A percentile compares a stretch with the other conserved stretches of the same genome.
Conservation (phyloP, 2,888 invertebrate genomes). For the Margaritifera margaritifera region DNA sequence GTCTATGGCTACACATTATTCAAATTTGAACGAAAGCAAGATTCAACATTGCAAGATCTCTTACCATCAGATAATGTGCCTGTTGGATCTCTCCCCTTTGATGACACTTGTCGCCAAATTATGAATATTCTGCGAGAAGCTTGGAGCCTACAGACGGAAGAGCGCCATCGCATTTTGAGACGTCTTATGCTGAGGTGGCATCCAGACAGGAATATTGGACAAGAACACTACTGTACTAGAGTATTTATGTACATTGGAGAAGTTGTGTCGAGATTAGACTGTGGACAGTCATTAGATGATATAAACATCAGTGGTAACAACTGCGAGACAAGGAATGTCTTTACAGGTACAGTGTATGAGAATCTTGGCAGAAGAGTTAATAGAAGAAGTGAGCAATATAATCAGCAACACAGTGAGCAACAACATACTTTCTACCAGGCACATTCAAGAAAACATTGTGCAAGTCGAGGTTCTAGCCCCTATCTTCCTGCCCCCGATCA, state of each 20-base stretch:
- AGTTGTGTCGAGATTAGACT: constrained; percentile 28
- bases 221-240: constrained; percentile 31
- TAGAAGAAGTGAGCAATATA: constrained; percentile 1
- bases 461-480: too few relatives aligned
- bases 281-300: constrained; percentile 17
- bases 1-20: too few relatives aligned
- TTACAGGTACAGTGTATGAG: too few relatives aligned
- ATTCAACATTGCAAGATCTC: too few relatives aligned
- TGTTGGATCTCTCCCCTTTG: too few relatives aligned
- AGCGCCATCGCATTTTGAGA: constrained; percentile 33
- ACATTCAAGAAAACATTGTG: too few relatives aligned
- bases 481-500: neutral
- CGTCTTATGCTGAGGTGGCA: constrained; percentile 46
- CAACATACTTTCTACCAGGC: too few relatives aligned
- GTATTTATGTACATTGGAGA: constrained; percentile 40
- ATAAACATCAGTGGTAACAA: constrained; percentile 9
- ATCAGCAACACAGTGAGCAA: too few relatives aligned
- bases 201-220: constrained; percentile 47
- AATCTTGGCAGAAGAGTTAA: too few relatives aligned
- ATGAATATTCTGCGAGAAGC: constrained; percentile 30
- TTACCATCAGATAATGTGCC: too few relatives aligned
- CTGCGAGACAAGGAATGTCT: neutral
- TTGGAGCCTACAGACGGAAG: constrained; percentile 19
- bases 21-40: too few relatives aligned
- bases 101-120: constrained; percentile 29